Percentiles rank a stretch among this genome's conserved stretches.
Conservation (phyloP, 2,797 vertebrate species). For the Girardinus metallicus region DNA sequence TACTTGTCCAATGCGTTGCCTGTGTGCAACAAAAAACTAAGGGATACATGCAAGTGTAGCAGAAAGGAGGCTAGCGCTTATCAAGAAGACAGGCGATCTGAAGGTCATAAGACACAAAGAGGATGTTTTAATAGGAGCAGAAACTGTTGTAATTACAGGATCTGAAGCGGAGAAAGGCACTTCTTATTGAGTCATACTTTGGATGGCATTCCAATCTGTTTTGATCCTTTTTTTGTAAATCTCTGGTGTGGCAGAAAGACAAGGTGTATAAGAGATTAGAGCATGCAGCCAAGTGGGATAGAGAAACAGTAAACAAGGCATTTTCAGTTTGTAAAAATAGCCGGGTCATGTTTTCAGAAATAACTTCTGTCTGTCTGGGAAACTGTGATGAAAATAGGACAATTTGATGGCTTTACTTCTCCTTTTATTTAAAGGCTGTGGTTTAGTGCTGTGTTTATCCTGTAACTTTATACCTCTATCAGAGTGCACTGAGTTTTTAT, state of each 20-base stretch:
- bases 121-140: not conserved
- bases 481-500: not conserved
- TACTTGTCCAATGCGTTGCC: not conserved
- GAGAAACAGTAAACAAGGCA: conserved; percentile 50
- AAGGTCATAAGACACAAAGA: conserved; percentile 20
- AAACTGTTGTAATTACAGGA: conserved; percentile 28
- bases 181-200: conserved; percentile 29
- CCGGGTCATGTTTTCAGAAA: conserved; percentile 59
- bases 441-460: conserved; percentile 22
- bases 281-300: conserved; percentile 29
- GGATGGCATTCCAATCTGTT: conserved; percentile 45
- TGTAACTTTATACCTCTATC: conserved; percentile 19
- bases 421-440: conserved; percentile 35
- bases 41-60: not conserved
- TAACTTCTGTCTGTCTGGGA: conserved; percentile 48
- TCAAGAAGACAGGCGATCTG: not conserved
- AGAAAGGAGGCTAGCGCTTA: not conserved
- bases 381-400: conserved; percentile 38
- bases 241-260: conserved; percentile 32
- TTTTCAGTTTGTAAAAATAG: conserved; percentile 61
- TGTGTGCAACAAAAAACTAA: not conserved
- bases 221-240: conserved; percentile 45
- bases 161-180: conserved; percentile 24
- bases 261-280: conserved; percentile 27
- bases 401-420: conserved; percentile 31